phyloP scores from a whole-genome alignment of 2,113 vertebrate genomes.

The Nyctereutes procyonoides region DNA sequence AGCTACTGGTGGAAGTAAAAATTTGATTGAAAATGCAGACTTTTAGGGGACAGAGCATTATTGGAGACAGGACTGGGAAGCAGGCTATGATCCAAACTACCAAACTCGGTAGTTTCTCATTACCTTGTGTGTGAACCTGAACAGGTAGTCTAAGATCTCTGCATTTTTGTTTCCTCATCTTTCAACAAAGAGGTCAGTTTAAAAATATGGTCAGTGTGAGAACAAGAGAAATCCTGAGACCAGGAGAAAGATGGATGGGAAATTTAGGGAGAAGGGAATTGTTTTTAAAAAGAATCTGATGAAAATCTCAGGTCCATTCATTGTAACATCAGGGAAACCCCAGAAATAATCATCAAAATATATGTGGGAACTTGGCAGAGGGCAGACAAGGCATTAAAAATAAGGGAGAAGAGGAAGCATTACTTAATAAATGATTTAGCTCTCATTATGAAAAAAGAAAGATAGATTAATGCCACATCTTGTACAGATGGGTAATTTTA shows the following conservation, averaged over 20 bases:
- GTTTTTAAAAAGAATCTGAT: background rate
- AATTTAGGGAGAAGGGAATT: background rate
- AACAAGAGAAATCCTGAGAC: background rate
- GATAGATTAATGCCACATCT: background rate
- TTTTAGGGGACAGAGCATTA: background rate
- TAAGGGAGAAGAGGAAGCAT: conserved; percentile 1
- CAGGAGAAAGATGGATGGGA: background rate
- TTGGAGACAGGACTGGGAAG: background rate
- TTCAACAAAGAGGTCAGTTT: conserved; percentile 10
- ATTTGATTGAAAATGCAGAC: background rate
- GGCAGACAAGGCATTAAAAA: conserved; percentile 40
- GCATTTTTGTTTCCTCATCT: background rate
- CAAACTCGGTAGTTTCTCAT: background rate
- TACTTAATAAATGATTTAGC: conserved; percentile 51
- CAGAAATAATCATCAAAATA: background rate
- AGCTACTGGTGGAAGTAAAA: background rate
- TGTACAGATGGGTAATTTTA: conserved; percentile 48
- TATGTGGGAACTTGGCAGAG: background rate
- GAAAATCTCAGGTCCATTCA: conserved; percentile 19
- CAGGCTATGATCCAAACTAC: background rate
- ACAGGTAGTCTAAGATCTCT: background rate
- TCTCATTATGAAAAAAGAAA: conserved; percentile 50
- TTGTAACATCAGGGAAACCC: background rate
- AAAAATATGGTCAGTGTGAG: conserved; percentile 30
- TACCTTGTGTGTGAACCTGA: background rate